Evolutionary conservation across 2,888 invertebrate genomes (phyloP), one percentile per base, ranked within the genome.

Genomic region (Apotomis betuletana): DNA sequence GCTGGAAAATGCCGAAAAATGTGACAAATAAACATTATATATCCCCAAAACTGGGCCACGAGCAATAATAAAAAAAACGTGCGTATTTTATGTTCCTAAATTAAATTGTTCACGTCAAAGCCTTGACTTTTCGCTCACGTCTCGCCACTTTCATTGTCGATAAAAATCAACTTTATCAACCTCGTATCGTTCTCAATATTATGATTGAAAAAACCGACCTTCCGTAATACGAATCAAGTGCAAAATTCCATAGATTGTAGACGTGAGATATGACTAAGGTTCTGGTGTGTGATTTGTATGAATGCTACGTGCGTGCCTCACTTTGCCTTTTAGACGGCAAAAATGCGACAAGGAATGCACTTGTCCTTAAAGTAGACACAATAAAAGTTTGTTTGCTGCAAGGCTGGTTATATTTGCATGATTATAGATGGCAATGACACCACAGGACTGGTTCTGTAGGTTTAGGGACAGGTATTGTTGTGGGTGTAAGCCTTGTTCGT

Each of bases 91-190:
- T 49, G 57, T 44, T 62, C 65, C 12, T 51, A 67, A 67, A 67
- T 58, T 57, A 36, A 67, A 71, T 62, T 58, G 52, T 59, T 67
- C 57, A 67, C 62, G 61, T 62, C 55, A 67, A 63, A 52, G 70
- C 81, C 81, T 81, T 81, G 81, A 80, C 80, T 81, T 81, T 80
- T 79, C 75, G 70, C 73, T 57, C 67, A 70, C 69, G 68, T 59
- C 58, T 65, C 61, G 49, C 70, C 75, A 80, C 81, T 80, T 80
- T 81, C 81, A 75, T 80, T 78, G 67, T 60, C 73, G 58, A 44
- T 69, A 69, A 72, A 76, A 78, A 74, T 27, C 41, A 10, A 64
- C 12, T 55, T 65, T 36, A 44, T 36, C 44, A 57, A 65, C 15
- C 54, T 57, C 65, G n/a, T 46, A 65, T 55, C 65, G 27, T 9